These are phyloP conservation scores for Phymorhynchus buccinoides DNA, from an alignment of 1,140 invertebrate genomes.

Conservation along the genomic window DNA sequence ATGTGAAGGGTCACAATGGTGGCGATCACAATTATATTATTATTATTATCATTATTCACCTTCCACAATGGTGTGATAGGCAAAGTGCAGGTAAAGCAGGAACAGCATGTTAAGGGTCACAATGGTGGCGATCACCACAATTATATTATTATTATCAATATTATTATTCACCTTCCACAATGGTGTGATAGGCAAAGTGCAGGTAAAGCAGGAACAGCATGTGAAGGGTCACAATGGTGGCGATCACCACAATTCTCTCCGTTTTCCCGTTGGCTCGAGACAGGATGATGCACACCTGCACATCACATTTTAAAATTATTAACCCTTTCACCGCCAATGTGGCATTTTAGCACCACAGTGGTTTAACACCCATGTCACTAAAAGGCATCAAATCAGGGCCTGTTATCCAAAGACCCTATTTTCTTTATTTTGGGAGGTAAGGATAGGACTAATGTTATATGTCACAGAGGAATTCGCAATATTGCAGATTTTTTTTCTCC, in stretches of 20 bases:
- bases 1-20: too few relatives aligned
- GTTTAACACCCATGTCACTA: too few relatives aligned
- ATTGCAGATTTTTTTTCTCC: too few relatives aligned
- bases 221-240: constrained; percentile 66
- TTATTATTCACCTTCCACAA: constrained; percentile 71
- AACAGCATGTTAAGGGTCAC: constrained; percentile 60
- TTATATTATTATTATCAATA: too few relatives aligned
- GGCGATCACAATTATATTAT: too few relatives aligned
- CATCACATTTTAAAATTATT: neutral
- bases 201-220: constrained; percentile 73
- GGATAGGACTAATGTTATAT: too few relatives aligned
- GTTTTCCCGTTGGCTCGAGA: constrained; percentile 67
- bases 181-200: constrained; percentile 75
- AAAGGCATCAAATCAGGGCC: too few relatives aligned
- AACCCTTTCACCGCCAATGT: too few relatives aligned
- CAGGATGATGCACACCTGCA: constrained; percentile 56
- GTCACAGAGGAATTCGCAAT: too few relatives aligned
- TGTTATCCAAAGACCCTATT: too few relatives aligned
- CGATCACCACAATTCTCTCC: constrained; percentile 69
- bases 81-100: neutral
- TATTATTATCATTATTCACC: neutral
- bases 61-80: neutral
- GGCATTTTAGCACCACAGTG: too few relatives aligned
- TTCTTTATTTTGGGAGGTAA: too few relatives aligned
- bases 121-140: constrained; percentile 67